Conservation (phyloP, 2,888 invertebrate genomes). For the Agrenia bidenticulata region DNA sequence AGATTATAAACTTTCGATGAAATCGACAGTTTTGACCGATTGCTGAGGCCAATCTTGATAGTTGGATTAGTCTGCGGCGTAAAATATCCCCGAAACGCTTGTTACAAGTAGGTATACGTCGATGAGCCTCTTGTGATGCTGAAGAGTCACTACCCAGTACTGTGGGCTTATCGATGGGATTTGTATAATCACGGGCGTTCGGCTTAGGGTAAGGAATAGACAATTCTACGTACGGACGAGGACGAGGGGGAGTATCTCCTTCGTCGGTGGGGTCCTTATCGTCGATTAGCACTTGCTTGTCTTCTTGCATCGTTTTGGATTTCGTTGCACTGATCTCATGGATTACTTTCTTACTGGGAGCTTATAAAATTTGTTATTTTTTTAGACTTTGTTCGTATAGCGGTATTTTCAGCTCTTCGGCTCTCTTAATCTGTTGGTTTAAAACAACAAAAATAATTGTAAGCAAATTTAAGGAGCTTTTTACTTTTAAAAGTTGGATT, state of each 20-base stretch:
- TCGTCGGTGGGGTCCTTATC: background rate
- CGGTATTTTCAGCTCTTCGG: too few relatives aligned
- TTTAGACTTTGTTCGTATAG: too few relatives aligned
- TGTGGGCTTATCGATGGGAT: background rate
- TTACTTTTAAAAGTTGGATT: too few relatives aligned
- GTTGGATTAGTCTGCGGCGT: background rate
- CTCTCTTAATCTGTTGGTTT: too few relatives aligned
- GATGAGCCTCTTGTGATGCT: background rate
- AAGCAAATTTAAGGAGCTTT: too few relatives aligned
- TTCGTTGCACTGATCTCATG: too few relatives aligned
- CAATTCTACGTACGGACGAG: background rate
- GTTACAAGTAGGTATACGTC: background rate
- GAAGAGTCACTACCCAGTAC: background rate
- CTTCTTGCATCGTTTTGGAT: background rate
- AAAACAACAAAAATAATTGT: too few relatives aligned
- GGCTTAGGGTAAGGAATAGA: too few relatives aligned
- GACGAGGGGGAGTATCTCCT: background rate
- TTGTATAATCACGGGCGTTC: too few relatives aligned
- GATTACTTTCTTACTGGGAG: too few relatives aligned
- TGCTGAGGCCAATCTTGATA: background rate
- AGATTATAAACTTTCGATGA: slow-evolving; percentile 11
- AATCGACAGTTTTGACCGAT: background rate
- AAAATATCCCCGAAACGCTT: background rate
- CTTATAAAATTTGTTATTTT: too few relatives aligned
- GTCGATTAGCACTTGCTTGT: slow-evolving; percentile 10